Conservation (phyloP, 2,797 vertebrate genomes). For the Crossoptilon crossoptilon region DNA sequence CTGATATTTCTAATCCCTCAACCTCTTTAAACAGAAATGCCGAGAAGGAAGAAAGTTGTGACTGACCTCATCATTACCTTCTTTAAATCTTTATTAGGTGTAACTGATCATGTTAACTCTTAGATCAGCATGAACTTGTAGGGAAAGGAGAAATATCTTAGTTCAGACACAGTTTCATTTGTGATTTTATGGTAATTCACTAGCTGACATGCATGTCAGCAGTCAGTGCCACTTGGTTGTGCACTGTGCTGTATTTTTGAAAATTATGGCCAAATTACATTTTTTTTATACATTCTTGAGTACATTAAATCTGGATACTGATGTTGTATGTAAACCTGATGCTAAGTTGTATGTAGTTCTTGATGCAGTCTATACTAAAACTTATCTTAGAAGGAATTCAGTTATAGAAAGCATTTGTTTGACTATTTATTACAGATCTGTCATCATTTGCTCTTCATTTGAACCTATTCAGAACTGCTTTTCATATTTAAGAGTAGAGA, state of each 20-base stretch:
- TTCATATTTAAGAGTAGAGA: background rate
- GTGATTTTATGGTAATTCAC: background rate
- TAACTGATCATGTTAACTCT: background rate
- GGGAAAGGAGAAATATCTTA: background rate
- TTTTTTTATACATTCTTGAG: background rate
- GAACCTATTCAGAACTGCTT: background rate
- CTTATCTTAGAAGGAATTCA: background rate
- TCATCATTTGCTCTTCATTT: background rate
- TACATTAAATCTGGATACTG: background rate
- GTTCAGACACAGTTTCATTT: background rate
- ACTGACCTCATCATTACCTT: conserved; percentile 33
- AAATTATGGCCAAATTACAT: background rate
- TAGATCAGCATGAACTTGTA: background rate
- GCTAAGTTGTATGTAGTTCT: background rate
- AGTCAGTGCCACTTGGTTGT: background rate
- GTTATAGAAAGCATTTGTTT: background rate
- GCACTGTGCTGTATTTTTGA: background rate
- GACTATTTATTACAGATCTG: background rate
- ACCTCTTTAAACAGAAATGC: conserved; percentile 55
- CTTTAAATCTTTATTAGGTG: conserved; percentile 37
- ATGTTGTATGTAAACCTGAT: background rate
- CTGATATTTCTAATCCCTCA: conserved; percentile 71
- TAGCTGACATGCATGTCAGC: background rate
- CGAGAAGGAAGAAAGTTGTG: background rate
- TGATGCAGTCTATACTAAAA: background rate